phyloP scores from a whole-genome alignment of 2,797 vertebrate species.

The Gorsachius magnificus region DNA sequence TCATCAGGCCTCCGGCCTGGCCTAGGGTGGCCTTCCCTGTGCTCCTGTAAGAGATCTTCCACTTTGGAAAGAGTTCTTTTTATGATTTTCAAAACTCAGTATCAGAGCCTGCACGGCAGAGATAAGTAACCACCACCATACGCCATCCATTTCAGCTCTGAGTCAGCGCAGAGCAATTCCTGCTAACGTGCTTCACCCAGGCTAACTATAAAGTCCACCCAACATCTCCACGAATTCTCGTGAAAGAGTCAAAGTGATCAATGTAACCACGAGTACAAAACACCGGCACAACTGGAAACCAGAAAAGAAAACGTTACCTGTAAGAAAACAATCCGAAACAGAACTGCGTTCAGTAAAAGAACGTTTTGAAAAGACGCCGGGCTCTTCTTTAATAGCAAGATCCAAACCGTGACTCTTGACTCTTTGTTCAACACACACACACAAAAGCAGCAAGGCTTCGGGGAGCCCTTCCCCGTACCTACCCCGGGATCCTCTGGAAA shows the following conservation, averaged over 20 bases:
- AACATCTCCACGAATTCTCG: not conserved
- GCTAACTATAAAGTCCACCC: not conserved
- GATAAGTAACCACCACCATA: accelerated
- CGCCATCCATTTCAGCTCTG: not conserved
- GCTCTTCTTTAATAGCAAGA: not conserved
- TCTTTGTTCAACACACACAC: conserved; percentile 1
- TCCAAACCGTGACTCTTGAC: not conserved
- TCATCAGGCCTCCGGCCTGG: not conserved
- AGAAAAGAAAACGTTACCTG: not conserved
- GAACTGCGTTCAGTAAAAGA: not conserved
- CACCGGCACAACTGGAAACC: not conserved
- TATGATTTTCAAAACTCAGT: not conserved
- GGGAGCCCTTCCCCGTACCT: accelerated
- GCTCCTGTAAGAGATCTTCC: not conserved
- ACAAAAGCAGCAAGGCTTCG: not conserved
- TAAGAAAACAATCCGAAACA: not conserved
- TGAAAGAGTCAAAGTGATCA: not conserved
- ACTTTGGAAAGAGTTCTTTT: not conserved
- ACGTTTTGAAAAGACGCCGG: not conserved
- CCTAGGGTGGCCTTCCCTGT: accelerated
- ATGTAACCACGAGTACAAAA: not conserved
- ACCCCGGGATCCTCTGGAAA: not conserved
- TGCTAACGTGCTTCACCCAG: not conserved
- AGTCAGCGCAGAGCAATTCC: not conserved
- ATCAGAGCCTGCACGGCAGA: not conserved